Base-by-base conservation (phyloP, 2,888 invertebrate species). In the Tinea semifulvella region DNA sequence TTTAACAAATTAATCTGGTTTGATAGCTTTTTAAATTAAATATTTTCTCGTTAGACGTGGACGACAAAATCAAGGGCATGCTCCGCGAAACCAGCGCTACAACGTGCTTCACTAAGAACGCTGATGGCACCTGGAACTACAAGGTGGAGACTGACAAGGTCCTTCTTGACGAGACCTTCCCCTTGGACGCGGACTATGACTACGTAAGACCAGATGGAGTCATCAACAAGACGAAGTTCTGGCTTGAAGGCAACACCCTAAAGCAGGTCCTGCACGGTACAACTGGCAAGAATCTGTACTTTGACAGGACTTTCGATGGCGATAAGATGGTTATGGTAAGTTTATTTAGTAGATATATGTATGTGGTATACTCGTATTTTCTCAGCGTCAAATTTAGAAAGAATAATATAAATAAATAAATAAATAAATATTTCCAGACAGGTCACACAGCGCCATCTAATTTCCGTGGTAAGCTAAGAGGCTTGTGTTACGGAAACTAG, bases 71-170 rank as follows among this genome's bases (percentile, higher is more conserved):
- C 13, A 43, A 44, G 26, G 10, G 36, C 1, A 31, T 50, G 6
- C 46, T 51, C 14, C 44, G 45, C 5, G 40, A 42, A 7, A 22
- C 27, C 4, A 48, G 47, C 11, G 14, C 48, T 18, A 26, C 46
- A 1, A 44, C 47, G 8, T 43, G 44, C 18, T 52, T 48, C 47
- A 42, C 43, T 1, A 49, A 49, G 45, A 52, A 50, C 28, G 46
- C 42, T 16, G 52, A 52, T 14, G 49, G 48, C 11, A 48, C 45
- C 43, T 42, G 47, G 42, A 46, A 46, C 27, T 52, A 50, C 45
- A 26, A 44, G 8, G 44, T 47, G n/a, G 27, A 27, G 19, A 25
- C 22, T 11, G 49, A 44, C 4, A 27, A 38, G 1, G 28, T 31
- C 3, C 10, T 45, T 3, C 6, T 52, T 1, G 46, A 52, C 22